Conservation (phyloP, 2,113 vertebrate species). For the Heteronetta atricapilla region DNA sequence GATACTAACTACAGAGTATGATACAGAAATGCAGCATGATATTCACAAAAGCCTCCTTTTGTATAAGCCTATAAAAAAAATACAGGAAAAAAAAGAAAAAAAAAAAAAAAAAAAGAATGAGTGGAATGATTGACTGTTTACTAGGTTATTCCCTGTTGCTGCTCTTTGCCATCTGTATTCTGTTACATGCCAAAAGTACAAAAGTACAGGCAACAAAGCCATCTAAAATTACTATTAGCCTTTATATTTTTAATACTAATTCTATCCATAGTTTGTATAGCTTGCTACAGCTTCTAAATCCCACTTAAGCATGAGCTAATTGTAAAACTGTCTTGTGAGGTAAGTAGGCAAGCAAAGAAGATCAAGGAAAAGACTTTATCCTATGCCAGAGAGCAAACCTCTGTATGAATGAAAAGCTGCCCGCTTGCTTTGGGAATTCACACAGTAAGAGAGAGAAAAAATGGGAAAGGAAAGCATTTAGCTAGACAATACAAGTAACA, state of each 20-base stretch:
- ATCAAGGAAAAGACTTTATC: background rate
- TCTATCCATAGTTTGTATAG: background rate
- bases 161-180: background rate
- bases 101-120: too few relatives aligned
- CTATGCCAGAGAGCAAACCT: background rate
- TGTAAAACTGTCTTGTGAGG: background rate
- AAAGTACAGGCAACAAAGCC: background rate
- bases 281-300: background rate
- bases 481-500: background rate
- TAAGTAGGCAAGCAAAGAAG: background rate
- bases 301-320: background rate
- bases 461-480: background rate
- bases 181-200: background rate
- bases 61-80: background rate
- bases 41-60: background rate
- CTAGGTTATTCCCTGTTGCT: background rate
- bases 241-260: background rate
- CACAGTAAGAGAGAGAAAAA: background rate
- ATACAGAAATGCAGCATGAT: background rate
- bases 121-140: background rate
- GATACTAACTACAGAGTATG: fast-evolving
- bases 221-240: background rate
- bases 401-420: background rate
- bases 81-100: background rate
- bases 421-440: background rate